Base-by-base conservation (phyloP, 2,113 vertebrate genomes). In the Eupsittula cactorum region DNA sequence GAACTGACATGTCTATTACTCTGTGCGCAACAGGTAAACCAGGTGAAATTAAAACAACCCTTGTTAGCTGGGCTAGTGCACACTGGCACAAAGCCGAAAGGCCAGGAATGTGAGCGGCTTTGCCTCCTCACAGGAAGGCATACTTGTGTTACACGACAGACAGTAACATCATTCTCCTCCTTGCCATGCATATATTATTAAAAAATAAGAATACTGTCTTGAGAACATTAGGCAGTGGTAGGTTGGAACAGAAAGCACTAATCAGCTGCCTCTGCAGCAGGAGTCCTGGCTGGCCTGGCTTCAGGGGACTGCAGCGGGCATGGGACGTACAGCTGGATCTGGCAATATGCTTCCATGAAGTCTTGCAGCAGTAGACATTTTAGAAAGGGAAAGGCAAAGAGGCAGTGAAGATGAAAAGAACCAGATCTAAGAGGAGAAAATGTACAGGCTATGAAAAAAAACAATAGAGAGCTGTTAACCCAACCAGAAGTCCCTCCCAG, bases 1-100 rank as follows among this genome's bases (percentile, higher is more conserved):
- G 95, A 94, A 90, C 92, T 82, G 55, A 86, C 68, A 64, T 13
- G 19, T 78, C 80, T 87, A 90, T 93, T 95, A 81, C 87, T 95
- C 88, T 76, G 35, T 33, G 80, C 31, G 23, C 33, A n/a, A 59
- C 95, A 91, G 94, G 94, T 68, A 82, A 82, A 93, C 55, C 52
- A 75, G 57, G 82, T 59, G 59, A 90, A 89, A 88, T 77, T 33
- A 90, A 65, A 94, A 94, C 94, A 90, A 47, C 90, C 31, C 53
- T 57, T 33, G 13, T n/a, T 23, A n/a, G 57, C 33, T n/a, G 55
- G 33, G 33, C 57, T 23, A n/a, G 20, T 7, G 57, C 57, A n/a
- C 20, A 23, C 13, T 59, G 33, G 23, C 57, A 93, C 35, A 90
- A 91, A 95, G 90, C 75, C 82, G 92, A 95, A 93, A 78, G n/a